Evolutionary conservation across 2,797 vertebrate species (phyloP).

Genomic region (Neopelma chrysocephalum): DNA sequence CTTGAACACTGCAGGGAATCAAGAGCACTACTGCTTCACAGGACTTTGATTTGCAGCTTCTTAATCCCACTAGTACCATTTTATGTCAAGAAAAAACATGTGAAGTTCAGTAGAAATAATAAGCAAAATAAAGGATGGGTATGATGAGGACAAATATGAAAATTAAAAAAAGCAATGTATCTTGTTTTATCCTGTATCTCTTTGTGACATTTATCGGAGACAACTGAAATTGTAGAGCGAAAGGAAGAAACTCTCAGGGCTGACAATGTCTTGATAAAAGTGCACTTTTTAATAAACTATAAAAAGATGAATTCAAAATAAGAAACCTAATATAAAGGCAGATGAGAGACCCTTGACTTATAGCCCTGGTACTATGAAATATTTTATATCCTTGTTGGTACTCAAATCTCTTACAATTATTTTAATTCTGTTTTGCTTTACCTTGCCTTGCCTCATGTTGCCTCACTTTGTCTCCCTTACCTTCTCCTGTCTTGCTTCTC

Average conservation of each 20-base stretch:
- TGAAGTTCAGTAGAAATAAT: neutral
- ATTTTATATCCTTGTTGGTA: neutral
- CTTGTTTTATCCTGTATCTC: neutral
- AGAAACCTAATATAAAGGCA: neutral
- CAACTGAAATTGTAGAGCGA: neutral
- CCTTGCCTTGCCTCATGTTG: rapidly evolving
- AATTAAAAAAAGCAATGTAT: neutral
- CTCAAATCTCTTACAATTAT: neutral
- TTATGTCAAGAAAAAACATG: neutral
- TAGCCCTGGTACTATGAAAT: neutral
- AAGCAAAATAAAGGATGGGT: neutral
- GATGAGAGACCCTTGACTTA: neutral
- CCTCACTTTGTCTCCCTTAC: neutral
- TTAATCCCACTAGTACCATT: neutral
- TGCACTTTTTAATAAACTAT: neutral
- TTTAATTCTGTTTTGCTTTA: neutral
- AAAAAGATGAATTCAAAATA: neutral
- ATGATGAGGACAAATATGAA: neutral
- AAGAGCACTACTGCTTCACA: neutral
- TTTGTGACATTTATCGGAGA: neutral
- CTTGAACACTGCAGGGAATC: neutral
- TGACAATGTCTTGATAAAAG: neutral
- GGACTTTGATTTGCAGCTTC: constrained; percentile 50
- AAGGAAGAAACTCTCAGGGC: neutral
- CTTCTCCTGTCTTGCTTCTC: neutral